Evolutionary conservation across 2,888 invertebrate genomes (phyloP).

Genomic region (Horisme vitalbata): DNA sequence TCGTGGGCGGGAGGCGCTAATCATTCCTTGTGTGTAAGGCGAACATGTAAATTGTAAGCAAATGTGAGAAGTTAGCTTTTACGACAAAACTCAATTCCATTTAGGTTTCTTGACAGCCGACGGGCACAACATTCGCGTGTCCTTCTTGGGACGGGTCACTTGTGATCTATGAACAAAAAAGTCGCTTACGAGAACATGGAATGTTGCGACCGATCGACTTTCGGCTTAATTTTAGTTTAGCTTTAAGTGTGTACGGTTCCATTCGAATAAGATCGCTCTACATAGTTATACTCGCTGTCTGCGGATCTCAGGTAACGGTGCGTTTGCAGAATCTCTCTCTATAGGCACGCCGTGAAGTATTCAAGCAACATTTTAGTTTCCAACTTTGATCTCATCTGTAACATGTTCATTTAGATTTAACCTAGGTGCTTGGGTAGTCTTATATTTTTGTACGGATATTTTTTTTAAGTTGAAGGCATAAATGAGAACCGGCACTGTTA

Average conservation of each 20-base stretch:
- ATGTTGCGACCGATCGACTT: slow-evolving; percentile 29
- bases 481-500: slow-evolving; percentile 12
- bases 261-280: slow-evolving; percentile 33
- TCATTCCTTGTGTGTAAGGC: slow-evolving; percentile 67
- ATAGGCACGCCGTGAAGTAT: slow-evolving; percentile 19
- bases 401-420: slow-evolving; percentile 43
- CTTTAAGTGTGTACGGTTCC: slow-evolving; percentile 47
- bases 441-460: slow-evolving; percentile 39
- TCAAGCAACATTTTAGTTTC: slow-evolving; percentile 43
- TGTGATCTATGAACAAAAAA: too few species aligned
- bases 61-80: slow-evolving; percentile 51
- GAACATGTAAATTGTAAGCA: slow-evolving; percentile 62
- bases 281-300: slow-evolving; percentile 33
- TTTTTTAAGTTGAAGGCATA: slow-evolving; percentile 26
- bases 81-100: slow-evolving; percentile 51
- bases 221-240: slow-evolving; percentile 38
- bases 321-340: slow-evolving; percentile 37
- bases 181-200: too few species aligned
- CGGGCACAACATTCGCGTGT: slow-evolving; percentile 7
- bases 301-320: slow-evolving; percentile 47
- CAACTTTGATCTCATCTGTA: slow-evolving; percentile 66
- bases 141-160: too few species aligned
- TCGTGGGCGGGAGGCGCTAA: slow-evolving; percentile 26
- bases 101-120: slow-evolving; percentile 32
- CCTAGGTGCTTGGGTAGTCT: slow-evolving; percentile 63